Base-by-base conservation (phyloP, 2,797 vertebrate genomes). In the Premnoplex brunnescens region DNA sequence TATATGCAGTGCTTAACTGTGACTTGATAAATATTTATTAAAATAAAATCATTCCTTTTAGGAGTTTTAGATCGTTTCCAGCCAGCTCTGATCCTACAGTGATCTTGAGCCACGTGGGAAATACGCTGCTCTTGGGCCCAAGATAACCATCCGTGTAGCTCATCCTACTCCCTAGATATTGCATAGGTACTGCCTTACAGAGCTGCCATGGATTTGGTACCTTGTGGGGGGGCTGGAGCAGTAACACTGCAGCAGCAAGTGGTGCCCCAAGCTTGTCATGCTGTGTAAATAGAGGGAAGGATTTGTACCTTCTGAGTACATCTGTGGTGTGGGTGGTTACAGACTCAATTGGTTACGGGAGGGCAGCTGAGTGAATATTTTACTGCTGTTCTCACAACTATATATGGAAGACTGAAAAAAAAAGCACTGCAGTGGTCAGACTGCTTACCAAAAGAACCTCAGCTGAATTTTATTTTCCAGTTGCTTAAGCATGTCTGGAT, bases 301-400 rank as follows among this genome's bases (percentile, higher is more conserved):
- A 63, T 80, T 91, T 3, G 8, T 74, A 32, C 49, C 62, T 89
- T 66, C 56, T 24, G 72, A 87, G 46, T 52, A 39, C 52, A 51
- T 92, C 81, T 92, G 67, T 28, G 49, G 34, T 90, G 85, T 64
- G 88, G 79, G 60, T 78, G 85, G 58, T 58, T 89, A 23, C 77
- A 67, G 69, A 51, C 51, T 88, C 5, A 1, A n/a, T 80, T 71
- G 87, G 87, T 62, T 73, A 39, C 0, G 2, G 67, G 77, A 92
- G 84, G 80, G 80, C 0, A 10, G 68, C 67, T 1, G 19, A 89
- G 52, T 0, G 1, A 87, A 93, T 95, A 41, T 91, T 92, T 93
- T 72, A 37, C 73, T 93, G 83, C 46, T 89, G 75, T 81, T 93
- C 76, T 92, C 95, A 94, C 68, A 92, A 23, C 92, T 97, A 91